These are phyloP conservation scores for Darevskia nairensis DNA, from an alignment of 2,797 vertebrate species.

Conservation along the genomic window DNA sequence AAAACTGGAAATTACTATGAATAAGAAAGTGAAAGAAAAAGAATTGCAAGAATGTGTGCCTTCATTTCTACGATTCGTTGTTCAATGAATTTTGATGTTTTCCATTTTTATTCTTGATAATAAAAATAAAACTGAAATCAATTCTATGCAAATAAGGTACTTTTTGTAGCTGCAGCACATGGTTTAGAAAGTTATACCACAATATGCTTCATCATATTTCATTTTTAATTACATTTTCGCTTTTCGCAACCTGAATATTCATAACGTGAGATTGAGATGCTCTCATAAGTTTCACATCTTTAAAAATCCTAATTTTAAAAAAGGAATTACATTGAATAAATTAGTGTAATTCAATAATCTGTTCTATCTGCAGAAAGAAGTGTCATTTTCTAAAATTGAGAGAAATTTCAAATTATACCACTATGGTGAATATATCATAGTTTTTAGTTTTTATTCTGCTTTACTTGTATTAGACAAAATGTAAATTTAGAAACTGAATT, in stretches of 20 bases:
- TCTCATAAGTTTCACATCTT: background rate
- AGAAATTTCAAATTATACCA: slow-evolving; percentile 32
- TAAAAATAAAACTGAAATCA: background rate
- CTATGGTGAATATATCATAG: background rate
- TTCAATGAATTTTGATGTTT: background rate
- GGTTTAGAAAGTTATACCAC: slow-evolving; percentile 7
- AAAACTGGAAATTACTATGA: background rate
- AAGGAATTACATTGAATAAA: slow-evolving; percentile 24
- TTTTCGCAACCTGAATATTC: background rate
- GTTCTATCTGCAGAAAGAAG: background rate
- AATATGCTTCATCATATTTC: slow-evolving; percentile 15
- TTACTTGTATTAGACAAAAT: slow-evolving; percentile 25
- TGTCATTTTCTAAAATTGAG: background rate
- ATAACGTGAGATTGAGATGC: slow-evolving; percentile 18
- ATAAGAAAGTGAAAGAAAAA: background rate
- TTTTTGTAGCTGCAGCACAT: background rate
- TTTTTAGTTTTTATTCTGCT: slow-evolving; percentile 2
- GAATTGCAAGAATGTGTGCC: too few species aligned
- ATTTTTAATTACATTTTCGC: background rate
- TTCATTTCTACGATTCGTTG: slow-evolving; percentile 14
- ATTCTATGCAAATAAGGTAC: background rate
- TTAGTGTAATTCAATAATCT: background rate
- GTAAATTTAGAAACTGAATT: slow-evolving; percentile 55
- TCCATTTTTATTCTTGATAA: background rate
- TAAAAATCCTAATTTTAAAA: background rate